Base-by-base conservation (phyloP, 2,888 invertebrate genomes). In the Drosophila conformis region DNA sequence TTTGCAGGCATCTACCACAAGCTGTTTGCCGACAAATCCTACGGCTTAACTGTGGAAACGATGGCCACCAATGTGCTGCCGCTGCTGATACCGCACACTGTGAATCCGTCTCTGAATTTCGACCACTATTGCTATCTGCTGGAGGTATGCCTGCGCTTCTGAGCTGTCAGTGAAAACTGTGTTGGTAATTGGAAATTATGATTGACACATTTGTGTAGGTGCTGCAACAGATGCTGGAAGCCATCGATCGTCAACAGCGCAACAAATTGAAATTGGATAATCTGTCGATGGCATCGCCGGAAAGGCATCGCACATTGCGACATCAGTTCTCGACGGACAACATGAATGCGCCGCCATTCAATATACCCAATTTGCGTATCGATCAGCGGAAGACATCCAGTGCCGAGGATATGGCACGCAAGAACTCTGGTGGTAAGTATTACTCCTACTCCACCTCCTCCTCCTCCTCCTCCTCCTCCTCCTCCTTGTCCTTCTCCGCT, bases 11-110 rank as follows among this genome's bases (percentile, higher is more conserved):
- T 99, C 91, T 99, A 98, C 94, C 96, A 97, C 90, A 95, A 97
- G 90, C 96, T 99, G 96, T 94, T 99, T 84, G 95, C 96, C 91
- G 98, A 99, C 93, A 97, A 97, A 93, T 97, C 96, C 91, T 98
- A 97, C 93, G 98, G 98, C 48, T 94, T 99, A 82, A 97, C 97
- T 5, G 96, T 98, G 56, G 97, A 96, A 92, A 94, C 98, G 87
- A 97, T 99, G 96, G 99, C 99, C 10, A 98, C 97, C 15, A 96
- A 97, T 91, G 97, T 98, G 89, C 97, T 99, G 95, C 99, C 99
- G 10, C 95, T 97, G 18, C 94, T 99, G 62, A 96, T 98, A 68
- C 99, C 99, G 27, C 98, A 98, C 92, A 97, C 98, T 1, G 96
- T 99, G 69, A 98, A 98, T 93, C 97, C 98, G 18, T 95, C 96